Percentiles rank a stretch among this genome's conserved stretches.
Conservation (phyloP, 2,797 vertebrate genomes). For the Parauchenoglanis punctatus region DNA sequence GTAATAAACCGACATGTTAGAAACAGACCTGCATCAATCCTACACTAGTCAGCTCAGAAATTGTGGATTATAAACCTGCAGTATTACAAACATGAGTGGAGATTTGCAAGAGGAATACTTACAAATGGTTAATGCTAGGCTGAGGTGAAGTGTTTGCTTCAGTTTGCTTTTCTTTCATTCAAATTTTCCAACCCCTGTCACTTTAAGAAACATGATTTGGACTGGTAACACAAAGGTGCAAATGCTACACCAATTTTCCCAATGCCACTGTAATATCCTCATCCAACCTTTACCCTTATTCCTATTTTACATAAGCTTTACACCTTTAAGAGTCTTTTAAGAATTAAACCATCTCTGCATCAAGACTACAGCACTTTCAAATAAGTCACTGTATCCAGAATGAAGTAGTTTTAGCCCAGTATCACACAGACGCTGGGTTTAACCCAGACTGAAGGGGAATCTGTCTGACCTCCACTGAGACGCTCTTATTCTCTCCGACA, state of each 20-base stretch:
- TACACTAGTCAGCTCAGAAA: not conserved
- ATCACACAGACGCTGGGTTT: not conserved
- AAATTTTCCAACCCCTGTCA: not conserved
- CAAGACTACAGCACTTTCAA: not conserved
- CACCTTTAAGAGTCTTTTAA: not conserved
- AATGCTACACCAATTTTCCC: not conserved
- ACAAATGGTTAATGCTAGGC: not conserved
- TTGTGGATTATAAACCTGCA: not conserved
- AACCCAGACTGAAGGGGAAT: not conserved
- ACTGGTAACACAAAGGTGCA: not conserved
- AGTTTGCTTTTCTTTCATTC: not conserved
- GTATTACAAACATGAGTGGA: not conserved
- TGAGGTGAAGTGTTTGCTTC: not conserved
- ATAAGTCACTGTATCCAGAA: not conserved
- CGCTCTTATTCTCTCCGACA: not conserved
- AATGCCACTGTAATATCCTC: not conserved
- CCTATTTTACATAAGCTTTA: not conserved
- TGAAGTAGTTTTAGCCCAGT: too few relatives aligned
- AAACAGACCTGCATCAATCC: not conserved
- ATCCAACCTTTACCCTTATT: not conserved
- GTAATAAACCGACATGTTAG: not conserved
- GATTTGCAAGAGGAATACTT: not conserved
- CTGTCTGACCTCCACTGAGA: constrained; percentile 13
- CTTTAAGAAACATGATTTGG: not conserved
- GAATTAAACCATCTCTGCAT: not conserved